Conservation (phyloP, 2,113 vertebrate species). For the Cottus gobio region DNA sequence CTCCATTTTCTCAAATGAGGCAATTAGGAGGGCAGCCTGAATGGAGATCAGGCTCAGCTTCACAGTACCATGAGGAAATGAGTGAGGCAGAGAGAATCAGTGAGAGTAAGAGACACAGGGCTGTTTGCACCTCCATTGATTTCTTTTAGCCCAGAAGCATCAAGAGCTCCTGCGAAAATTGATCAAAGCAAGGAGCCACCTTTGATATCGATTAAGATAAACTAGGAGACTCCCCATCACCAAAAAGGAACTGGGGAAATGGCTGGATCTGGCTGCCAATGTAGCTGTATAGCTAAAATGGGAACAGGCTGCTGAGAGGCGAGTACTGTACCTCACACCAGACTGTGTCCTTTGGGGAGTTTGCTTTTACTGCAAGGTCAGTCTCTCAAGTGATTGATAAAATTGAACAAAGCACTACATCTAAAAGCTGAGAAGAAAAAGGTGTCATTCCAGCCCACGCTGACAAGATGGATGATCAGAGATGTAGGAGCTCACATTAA, state of each 20-base stretch:
- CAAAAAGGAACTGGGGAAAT: constrained; percentile 41
- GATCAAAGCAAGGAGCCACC: constrained; percentile 71
- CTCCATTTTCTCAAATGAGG: constrained; percentile 81
- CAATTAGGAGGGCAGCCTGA: constrained; percentile 76
- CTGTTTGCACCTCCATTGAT: constrained; percentile 73
- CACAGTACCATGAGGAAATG: constrained; percentile 58
- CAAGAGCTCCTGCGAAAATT: constrained; percentile 67
- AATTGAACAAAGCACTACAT: constrained; percentile 63
- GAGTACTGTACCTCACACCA: constrained; percentile 48
- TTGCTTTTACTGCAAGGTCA: constrained; percentile 68
- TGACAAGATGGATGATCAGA: constrained; percentile 64
- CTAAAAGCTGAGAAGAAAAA: constrained; percentile 55
- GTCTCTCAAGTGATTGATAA: constrained; percentile 62
- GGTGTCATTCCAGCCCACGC: constrained; percentile 40
- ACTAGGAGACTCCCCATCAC: constrained; percentile 57
- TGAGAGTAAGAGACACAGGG: constrained; percentile 37
- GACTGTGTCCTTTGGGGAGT: constrained; percentile 56
- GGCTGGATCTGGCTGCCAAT: constrained; percentile 46
- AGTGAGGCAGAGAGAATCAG: constrained; percentile 58
- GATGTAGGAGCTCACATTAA: constrained; percentile 60
- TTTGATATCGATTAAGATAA: constrained; percentile 71
- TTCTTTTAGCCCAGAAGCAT: constrained; percentile 65
- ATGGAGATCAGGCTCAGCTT: constrained; percentile 72
- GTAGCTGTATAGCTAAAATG: constrained; percentile 22
- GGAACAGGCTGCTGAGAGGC: constrained; percentile 41